These are phyloP conservation scores for Osmerus mordax DNA, from an alignment of 2,113 vertebrate genomes.

Conservation along the genomic window DNA sequence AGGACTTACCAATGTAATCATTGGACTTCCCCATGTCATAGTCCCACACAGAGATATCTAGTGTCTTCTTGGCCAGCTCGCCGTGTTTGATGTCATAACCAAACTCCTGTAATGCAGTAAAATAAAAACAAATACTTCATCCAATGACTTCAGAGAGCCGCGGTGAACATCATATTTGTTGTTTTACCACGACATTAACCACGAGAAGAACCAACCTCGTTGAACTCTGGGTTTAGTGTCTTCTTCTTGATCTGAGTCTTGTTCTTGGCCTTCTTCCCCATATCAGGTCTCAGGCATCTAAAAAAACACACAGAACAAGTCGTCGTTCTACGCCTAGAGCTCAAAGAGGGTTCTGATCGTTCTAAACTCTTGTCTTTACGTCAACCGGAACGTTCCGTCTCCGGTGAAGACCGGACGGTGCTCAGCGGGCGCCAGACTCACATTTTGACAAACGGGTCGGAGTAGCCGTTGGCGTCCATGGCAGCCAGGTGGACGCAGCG, in stretches of 20 bases:
- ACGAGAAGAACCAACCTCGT: constrained; percentile 78
- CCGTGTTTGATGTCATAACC: constrained; percentile 95
- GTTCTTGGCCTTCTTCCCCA: constrained; percentile 96
- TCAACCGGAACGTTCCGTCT: background rate
- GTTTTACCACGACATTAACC: too few relatives aligned
- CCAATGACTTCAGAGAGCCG: too few relatives aligned
- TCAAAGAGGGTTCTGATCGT: too few relatives aligned
- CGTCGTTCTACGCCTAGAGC: background rate
- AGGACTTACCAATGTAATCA: constrained; percentile 88
- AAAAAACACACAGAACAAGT: background rate
- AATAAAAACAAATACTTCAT: background rate
- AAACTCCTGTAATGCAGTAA: constrained; percentile 81
- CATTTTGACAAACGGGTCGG: constrained; percentile 97
- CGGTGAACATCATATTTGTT: too few relatives aligned
- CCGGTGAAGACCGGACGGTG: too few relatives aligned
- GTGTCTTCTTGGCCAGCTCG: constrained; percentile 92
- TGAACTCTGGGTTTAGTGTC: constrained; percentile 96
- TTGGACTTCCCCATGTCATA: constrained; percentile 97
- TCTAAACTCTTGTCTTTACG: background rate
- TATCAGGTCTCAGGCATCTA: constrained; percentile 95
- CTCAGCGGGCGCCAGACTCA: constrained; percentile 59
- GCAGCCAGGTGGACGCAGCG: constrained; percentile 94
- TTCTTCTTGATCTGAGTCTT: constrained; percentile 99
- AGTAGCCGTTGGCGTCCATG: constrained; percentile 98
- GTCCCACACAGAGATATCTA: constrained; percentile 97